Evolutionary conservation across 2,888 invertebrate genomes (phyloP), one percentile per base, ranked within the genome.

Genomic region (Encarsia formosa): DNA sequence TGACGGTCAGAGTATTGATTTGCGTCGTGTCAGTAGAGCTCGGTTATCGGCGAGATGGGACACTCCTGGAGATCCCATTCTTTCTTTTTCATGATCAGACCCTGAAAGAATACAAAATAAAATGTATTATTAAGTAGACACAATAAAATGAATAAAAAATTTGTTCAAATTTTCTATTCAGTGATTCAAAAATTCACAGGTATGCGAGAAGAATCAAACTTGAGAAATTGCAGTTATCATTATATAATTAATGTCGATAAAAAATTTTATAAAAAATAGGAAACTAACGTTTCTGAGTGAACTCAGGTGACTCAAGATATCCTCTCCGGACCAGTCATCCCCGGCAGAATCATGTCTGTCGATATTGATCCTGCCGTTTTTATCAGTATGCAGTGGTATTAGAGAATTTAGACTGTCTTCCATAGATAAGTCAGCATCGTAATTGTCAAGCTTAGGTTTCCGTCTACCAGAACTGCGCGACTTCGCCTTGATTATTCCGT

Each of bases 371-470:
- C 77, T 75, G 5, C 77, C 78, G 39, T 80, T 69, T 35, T 79
- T 78, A 58, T 80, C 82, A 19, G 78, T 77, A 65, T 82, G 77
- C 68, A 76, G 70, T 20, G 75, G 81, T 57, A 79, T 65, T 23
- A 81, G 58, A 3, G 70, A 72, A 48, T 69, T 71, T 3, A 72
- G 54, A 49, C 68, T 71, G 34, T 72, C 71, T n/a, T n/a, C 34
- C 70, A 71, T 71, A 3, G 71, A 70, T 4, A 69, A 55, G 50
- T 72, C 70, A 3, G 69, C 70, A 35, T 71, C 71, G 52, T 70
- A 71, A 59, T 57, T 66, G 32, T 70, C 69, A 8, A 60, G 66
- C 19, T 52, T 54, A 4, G 60, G 43, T 46, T 66, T 67, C 20
- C 63, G 63, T 31, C 65, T 63, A 3, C 48, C 59, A 1, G 60